Evolutionary conservation across 2,113 vertebrate species (phyloP).

Genomic region (Regulus satrapa): DNA sequence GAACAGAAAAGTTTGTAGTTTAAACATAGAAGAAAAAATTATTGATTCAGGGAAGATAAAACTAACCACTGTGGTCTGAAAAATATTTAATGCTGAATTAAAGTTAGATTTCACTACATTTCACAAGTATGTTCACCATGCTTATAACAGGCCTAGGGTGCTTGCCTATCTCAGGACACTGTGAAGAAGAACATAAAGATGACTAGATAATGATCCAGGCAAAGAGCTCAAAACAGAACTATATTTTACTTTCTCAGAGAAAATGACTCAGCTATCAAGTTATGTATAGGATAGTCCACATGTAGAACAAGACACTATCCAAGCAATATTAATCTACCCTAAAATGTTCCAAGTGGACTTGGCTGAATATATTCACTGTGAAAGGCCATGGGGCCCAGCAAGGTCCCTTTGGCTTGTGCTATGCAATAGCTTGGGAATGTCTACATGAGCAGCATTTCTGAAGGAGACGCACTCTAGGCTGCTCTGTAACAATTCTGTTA

Average conservation of each 20-base stretch:
- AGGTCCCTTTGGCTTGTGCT: background rate
- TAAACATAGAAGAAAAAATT: background rate
- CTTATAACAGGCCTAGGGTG: background rate
- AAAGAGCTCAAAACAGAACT: background rate
- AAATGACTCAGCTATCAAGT: background rate
- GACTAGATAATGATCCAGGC: background rate
- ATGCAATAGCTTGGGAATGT: accelerated
- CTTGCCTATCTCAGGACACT: background rate
- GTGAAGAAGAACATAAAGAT: background rate
- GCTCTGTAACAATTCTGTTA: background rate
- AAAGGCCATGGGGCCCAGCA: background rate
- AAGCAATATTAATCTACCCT: background rate
- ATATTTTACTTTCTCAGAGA: background rate
- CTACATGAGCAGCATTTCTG: accelerated
- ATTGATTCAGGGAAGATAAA: background rate
- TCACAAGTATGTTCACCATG: background rate
- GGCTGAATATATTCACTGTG: background rate
- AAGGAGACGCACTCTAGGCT: background rate
- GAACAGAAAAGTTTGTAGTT: background rate
- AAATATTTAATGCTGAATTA: background rate
- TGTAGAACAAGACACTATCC: background rate
- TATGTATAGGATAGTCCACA: accelerated
- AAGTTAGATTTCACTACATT: background rate
- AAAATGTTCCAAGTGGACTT: background rate
- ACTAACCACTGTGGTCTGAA: background rate